Evolutionary conservation across 2,113 vertebrate genomes (phyloP), one percentile per base, ranked within the genome.

Genomic region (Hipposideros armiger): DNA sequence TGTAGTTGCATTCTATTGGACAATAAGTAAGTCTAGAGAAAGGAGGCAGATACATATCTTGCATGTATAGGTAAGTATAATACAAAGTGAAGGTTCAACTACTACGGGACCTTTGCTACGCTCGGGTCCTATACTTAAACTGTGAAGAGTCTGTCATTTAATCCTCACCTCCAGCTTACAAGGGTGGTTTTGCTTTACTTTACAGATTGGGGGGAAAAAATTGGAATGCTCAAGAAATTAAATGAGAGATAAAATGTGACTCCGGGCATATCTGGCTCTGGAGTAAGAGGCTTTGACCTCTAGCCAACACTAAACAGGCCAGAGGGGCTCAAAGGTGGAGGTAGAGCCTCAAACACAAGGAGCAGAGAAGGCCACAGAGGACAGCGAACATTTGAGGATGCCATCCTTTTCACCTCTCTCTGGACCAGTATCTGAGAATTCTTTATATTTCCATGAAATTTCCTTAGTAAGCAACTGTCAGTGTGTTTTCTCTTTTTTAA

Each of bases 181-280:
- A 90, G 47, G 52, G 17, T 32, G 54, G 15, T 74, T 96, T 96
- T 70, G 50, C 20, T 81, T 92, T 66, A 94, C 50, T 85, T 90
- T 50, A 82, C 4, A 93, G 47, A 70, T 30, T 16, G 5, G 11
- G 26, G 16, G 3, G 1, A 26, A 32, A 19, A 5, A 3, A 4
- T 30, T 30, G n/a, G 19, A 89, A 54, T 77, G 32, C 11, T 78
- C 45, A 42, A 69, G 62, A 87, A 40, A 86, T n/a, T 82, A 88
- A 78, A 66, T 77, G 45, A 47, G n/a, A 67, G 22, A 50, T 87
- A 73, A 94, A 69, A 50, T 73, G 54, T n/a, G 58, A 60, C 30
- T 80, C n/a, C 32, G 66, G 54, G 45, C 32, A 76, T 69, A 20
- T 20, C 32, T 60, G 62, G 40, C 28, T 60, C 52, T 50, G 15